Conservation (phyloP, 2,888 invertebrate genomes). For the Crematogaster levior region DNA sequence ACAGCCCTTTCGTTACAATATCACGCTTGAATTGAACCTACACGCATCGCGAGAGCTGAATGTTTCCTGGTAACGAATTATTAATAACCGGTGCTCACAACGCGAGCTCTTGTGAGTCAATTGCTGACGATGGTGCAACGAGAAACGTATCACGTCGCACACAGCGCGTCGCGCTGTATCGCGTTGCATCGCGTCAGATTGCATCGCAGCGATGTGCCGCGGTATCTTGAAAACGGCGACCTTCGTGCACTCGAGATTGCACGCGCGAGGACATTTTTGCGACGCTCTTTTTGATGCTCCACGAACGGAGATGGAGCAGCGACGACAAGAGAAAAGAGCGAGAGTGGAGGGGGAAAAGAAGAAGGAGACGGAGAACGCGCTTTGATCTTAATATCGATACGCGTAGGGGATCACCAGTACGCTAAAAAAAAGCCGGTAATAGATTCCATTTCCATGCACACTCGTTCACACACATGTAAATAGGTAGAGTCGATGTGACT, state of each 20-base stretch:
- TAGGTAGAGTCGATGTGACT: background rate
- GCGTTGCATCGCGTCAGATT: constrained; percentile 32
- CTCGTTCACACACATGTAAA: background rate
- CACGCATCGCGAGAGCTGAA: background rate
- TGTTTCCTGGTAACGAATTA: constrained; percentile 64
- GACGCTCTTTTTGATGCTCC: background rate
- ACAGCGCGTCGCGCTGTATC: constrained; percentile 29
- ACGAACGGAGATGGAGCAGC: background rate
- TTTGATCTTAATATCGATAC: constrained; percentile 23
- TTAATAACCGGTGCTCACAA: constrained; percentile 62
- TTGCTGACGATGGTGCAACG: constrained; percentile 48
- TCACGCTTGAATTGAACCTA: constrained; percentile 28
- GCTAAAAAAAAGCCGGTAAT: background rate
- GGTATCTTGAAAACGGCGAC: constrained; percentile 56
- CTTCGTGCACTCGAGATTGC: constrained; percentile 54
- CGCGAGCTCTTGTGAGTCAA: constrained; percentile 44
- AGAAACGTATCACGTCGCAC: constrained; percentile 30
- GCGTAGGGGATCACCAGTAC: background rate
- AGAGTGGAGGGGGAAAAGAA: constrained; percentile 43
- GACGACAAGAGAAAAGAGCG: background rate
- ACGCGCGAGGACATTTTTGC: constrained; percentile 53
- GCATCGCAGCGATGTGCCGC: constrained; percentile 25
- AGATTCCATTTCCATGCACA: background rate
- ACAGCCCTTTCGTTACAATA: constrained; percentile 33
- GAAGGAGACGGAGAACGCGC: background rate